Evolutionary conservation across 1,140 invertebrate species (phyloP), one percentile per base, ranked within the genome.

Genomic region (Papilio machaon): DNA sequence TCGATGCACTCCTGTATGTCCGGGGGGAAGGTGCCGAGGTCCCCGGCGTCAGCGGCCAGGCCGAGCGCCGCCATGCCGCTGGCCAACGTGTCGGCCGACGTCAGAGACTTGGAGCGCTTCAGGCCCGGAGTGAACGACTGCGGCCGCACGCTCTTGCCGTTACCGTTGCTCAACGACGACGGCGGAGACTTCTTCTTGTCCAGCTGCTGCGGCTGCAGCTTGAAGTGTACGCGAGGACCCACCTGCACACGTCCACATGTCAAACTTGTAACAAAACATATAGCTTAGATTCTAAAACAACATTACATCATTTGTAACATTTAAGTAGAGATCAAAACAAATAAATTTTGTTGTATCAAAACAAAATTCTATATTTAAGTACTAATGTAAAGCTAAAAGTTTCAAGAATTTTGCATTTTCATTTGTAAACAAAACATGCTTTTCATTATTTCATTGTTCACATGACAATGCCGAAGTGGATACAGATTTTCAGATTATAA

Each of bases 91-190:
- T 97, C 97, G 0, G 96, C 96, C 1, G 97, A 96, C 2, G 97
- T 97, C 73, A 98, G 91, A 74, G 97, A 98, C 90, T 98, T 98
- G 10, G 97, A 98, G 35, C 97, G 95, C 92, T 98, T 97, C 19
- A 97, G 87, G n/a, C 95, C 96, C 11, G 95, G 95, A 3, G 95
- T 87, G 82, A 93, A 94, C 47, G 90, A 89, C 80, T 92, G 91
- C 17, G 92, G 91, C 8, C 91, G 87, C 43, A 91, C 83, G 80
- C 88, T 92, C 85, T 92, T 94, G 77, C 91, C 91, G 80, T 91
- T 93, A 73, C 92, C 92, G 79, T 94, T 93, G 46, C 85, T 87
- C 0, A 94, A 87, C 0, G 92, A 93, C 7, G 92, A 89, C 0
- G 95, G 91, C 79, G 90, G 83, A 81, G 93, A 93, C 90, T 95